Evolutionary conservation across 2,888 invertebrate genomes (phyloP), one percentile per base, ranked within the genome.

Genomic region (Danaus chrysippus): DNA sequence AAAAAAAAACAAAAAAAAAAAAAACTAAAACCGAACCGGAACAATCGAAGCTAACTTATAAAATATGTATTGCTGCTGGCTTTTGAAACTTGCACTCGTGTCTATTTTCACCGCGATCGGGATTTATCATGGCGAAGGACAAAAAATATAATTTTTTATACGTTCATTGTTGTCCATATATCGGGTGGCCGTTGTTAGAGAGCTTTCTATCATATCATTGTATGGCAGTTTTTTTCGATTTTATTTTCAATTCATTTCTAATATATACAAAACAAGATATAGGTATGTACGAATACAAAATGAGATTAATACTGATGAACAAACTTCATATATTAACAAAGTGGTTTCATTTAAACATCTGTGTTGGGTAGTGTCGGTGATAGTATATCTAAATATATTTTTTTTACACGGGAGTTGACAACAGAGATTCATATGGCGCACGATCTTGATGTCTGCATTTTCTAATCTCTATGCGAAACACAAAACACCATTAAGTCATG

Each of bases 31-130:
- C 83, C 84, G 73, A 82, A 74, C 79, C 83, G 84, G 90, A 88
- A 91, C 90, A 91, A 90, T 90, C 90, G 91, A 90, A 90, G 86
- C 82, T 82, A 82, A 85, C 84, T 87, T 89, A 90, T 91, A 88
- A 91, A 91, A 91, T 89, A 91, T 91, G 88, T 83, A 91, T 84
- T 76, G 77, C 72, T 71, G 77, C 82, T 79, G 83, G 88, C 87
- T 87, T 89, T 90, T 84, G 78, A 82, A 86, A 86, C 83, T 83
- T 84, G 82, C 79, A 73, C 82, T 77, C 79, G 82, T 80, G 70
- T 73, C 71, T 73, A 82, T 85, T 86, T 83, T 83, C 83, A 89
- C 88, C 89, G 78, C 89, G 84, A 89, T 89, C 77, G 84, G 83
- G 79, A 82, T 81, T 83, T 87, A 85, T 79, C 78, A 76, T 79